Evolutionary conservation across 2,797 vertebrate species (phyloP), one percentile per base, ranked within the genome.

Genomic region (Silurus lanzhouensis): DNA sequence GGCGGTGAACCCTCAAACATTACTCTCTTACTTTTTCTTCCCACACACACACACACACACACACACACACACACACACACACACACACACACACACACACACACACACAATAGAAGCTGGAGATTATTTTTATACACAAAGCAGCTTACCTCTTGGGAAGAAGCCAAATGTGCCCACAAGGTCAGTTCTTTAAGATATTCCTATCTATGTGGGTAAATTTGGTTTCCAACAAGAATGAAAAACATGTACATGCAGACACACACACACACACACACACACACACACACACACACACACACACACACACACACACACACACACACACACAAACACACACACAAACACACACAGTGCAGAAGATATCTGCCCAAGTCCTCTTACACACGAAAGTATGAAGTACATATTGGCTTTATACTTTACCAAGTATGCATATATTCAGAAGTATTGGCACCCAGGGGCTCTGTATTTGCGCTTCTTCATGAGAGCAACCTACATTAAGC

Each of bases 11-110:
- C 15, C 6, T 52, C 13, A 52, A 74, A 25, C 22, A 3, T 25
- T 1, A 15, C 46, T 3, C 17, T 14, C 31, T 31, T 31, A 31
- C 31, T 31, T 31, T 31, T 31, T 31, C 31, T 60, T 14, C 2
- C 0, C 79, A 63, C n/a, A 27, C 14, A 25, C 48, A 9, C 67
- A 46, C n/a, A 27, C 14, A 25, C 48, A 9, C 67, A 46, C 71
- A 74, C 71, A 25, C 46, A 72, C 44, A 72, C 70, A 48, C 46
- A 66, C 83, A 27, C 52, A 25, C 25, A 55, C 71, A 55, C 12
- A 19, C 7, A 52, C 70, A 25, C 22, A 55, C 22, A 74, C 71
- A 74, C 46, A 74, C 72, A 75, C 72, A 75, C 72, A 75, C 72
- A 57, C n/a, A 57, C 14, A 27, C 72, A 17, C 1, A 27, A 12